Evolutionary conservation across 2,888 invertebrate species (phyloP), one percentile per base, ranked within the genome.

Genomic region (Yponomeuta malinellus): DNA sequence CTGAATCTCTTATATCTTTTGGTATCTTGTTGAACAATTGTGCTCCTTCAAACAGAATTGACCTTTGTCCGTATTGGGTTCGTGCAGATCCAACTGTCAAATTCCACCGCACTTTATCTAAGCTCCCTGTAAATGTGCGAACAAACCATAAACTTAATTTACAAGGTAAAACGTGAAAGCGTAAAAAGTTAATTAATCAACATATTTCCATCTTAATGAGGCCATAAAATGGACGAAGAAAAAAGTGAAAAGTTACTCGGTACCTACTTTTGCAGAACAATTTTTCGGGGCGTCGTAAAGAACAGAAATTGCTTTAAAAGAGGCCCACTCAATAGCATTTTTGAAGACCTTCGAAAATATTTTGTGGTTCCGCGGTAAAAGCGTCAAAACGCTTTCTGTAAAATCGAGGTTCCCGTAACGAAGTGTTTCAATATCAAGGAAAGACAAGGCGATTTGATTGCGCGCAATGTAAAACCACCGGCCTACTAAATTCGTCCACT

Each of bases 181-280:
- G 23, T 23, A 23, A 23, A 23, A 83, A 89, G 87, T 88, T 89
- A 89, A 86, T 86, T 89, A 89, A 89, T 90, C 89, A 88, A 82
- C 77, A 79, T 78, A 82, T 82, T 80, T 15, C 81, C 83, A 79
- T 83, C 81, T 79, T 81, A 81, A 83, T 80, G 80, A 83, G 82
- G 80, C 76, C 76, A 77, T 75, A 77, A 79, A 77, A 68, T 29
- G 29, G 48, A 31, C 23, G 52, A 68, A 48, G 52, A 5, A 59
- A 59, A 52, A 68, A 68, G 10, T 69, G 43, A 3, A 43, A 43
- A 43, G 43, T 43, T 43, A 43, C 43, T 43, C 9, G 43, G 8
- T 43, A 5, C 8, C 43, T 8, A 43, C 43, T 43, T 43, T 43
- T 43, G 8, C 8, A 43, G 43, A 4, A 78, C 76, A 74, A 75